phyloP scores from a whole-genome alignment of 2,797 vertebrate genomes.

The Cossypha polioptera region DNA sequence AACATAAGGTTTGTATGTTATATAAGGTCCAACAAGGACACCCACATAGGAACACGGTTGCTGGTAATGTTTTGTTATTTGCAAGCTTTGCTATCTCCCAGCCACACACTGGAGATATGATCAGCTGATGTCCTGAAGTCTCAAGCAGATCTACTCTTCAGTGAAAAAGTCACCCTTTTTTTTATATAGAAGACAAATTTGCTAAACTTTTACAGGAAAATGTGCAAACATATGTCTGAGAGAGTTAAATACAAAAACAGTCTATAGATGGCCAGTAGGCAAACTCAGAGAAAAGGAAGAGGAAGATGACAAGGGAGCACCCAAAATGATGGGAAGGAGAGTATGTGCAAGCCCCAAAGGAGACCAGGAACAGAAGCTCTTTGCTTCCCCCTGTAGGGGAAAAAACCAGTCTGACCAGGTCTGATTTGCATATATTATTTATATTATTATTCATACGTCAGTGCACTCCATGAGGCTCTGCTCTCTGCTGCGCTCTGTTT shows the following conservation, averaged over 20 bases:
- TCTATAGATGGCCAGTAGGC: background rate
- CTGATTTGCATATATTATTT: constrained; percentile 1
- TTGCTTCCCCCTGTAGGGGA: constrained; percentile 41
- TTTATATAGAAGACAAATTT: background rate
- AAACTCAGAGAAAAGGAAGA: background rate
- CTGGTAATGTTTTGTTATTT: background rate
- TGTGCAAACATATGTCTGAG: background rate
- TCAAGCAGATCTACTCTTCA: background rate
- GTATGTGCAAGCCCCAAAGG: background rate
- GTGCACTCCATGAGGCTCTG: background rate
- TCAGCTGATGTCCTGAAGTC: background rate
- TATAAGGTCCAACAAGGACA: background rate
- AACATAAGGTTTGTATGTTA: background rate
- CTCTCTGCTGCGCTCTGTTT: background rate
- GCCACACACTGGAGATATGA: background rate
- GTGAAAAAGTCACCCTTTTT: background rate
- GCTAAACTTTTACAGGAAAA: background rate
- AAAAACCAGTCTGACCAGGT: background rate
- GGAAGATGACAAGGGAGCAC: background rate
- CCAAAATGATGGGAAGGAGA: background rate
- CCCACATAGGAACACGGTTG: background rate
- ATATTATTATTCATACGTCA: background rate
- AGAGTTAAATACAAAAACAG: background rate
- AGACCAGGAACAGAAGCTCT: background rate
- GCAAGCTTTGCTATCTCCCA: background rate